Base-by-base conservation (phyloP, 1,140 invertebrate species). In the Anoplolepis gracilipes region DNA sequence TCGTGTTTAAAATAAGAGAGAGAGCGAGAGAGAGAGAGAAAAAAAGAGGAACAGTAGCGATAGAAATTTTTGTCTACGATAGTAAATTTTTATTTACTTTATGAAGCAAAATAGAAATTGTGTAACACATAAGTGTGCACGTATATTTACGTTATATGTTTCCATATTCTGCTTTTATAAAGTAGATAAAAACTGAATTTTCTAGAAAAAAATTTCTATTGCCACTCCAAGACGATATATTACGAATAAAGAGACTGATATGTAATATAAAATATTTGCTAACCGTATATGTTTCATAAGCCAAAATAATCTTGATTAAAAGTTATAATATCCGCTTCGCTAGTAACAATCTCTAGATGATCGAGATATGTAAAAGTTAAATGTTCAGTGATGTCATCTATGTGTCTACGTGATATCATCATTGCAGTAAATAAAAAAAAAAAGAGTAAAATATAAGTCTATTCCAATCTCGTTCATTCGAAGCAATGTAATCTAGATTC, bases 401-500 rank as follows among this genome's bases (percentile, higher is more conserved):
- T n/a, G n/a, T n/a, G n/a, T n/a, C n/a, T n/a, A n/a, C n/a, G n/a
- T n/a, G n/a, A n/a, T n/a, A n/a, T n/a, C n/a, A n/a, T n/a, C 13
- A 53, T 53, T 46, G 30, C n/a, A n/a, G 30, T n/a, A n/a, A n/a
- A n/a, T n/a, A 7, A 79, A 46, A 39, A 13, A 55, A 11, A 64
- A 33, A 2, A 59, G 70, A 49, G 42, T 11, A 36, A 16, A 33
- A 72, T 59, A 72, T n/a, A 70, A 70, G 25, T 33, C 36, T 22
- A 33, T 36, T 46, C 30, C 42, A 42, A 72, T 73, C 36, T 82
- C 67, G n/a, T 59, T 46, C 7, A n/a, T n/a, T n/a, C 19, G 11
- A 7, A 42, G 46, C 19, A 30, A 42, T 30, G 42, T 33, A 49
- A 79, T 79, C 42, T 53, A 55, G 22, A 67, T 78, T 67, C 13